These are phyloP conservation scores for Tragelaphus eurycerus DNA, from an alignment of 2,797 vertebrate genomes.

Conservation along the genomic window DNA sequence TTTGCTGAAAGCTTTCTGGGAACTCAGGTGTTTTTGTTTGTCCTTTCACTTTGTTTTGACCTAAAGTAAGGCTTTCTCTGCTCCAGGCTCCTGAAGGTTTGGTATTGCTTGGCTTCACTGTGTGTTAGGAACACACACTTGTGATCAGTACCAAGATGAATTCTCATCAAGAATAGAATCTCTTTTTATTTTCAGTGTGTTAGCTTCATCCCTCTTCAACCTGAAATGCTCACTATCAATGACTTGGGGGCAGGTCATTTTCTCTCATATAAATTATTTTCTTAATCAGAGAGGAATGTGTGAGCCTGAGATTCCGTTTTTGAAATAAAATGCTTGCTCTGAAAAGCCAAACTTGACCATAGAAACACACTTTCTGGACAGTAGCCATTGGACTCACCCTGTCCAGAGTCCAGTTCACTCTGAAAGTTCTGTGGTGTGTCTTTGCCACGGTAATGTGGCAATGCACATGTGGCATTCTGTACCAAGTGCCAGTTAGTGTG, in stretches of 20 bases:
- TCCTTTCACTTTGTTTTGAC: fast-evolving
- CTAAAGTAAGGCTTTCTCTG: background rate
- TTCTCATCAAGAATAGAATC: background rate
- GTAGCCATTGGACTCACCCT: too few species aligned
- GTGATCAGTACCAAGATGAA: background rate
- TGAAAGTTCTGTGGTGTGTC: too few species aligned
- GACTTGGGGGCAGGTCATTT: background rate
- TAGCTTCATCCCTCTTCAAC: background rate
- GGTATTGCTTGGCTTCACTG: background rate
- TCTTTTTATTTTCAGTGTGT: background rate
- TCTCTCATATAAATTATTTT: background rate
- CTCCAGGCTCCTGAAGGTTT: background rate
- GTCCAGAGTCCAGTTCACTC: too few species aligned
- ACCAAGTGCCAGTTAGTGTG: too few species aligned
- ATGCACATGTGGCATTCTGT: too few species aligned
- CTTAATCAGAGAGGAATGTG: background rate
- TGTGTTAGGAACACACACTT: background rate
- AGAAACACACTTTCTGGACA: too few species aligned
- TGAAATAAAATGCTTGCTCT: background rate
- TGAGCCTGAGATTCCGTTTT: background rate
- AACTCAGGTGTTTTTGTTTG: background rate
- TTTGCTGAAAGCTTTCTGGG: background rate
- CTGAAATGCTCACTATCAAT: background rate
- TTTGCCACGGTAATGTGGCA: fast-evolving
- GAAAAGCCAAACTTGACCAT: background rate